These are phyloP conservation scores for Emys orbicularis DNA, from an alignment of 2,797 vertebrate genomes.

Conservation along the genomic window DNA sequence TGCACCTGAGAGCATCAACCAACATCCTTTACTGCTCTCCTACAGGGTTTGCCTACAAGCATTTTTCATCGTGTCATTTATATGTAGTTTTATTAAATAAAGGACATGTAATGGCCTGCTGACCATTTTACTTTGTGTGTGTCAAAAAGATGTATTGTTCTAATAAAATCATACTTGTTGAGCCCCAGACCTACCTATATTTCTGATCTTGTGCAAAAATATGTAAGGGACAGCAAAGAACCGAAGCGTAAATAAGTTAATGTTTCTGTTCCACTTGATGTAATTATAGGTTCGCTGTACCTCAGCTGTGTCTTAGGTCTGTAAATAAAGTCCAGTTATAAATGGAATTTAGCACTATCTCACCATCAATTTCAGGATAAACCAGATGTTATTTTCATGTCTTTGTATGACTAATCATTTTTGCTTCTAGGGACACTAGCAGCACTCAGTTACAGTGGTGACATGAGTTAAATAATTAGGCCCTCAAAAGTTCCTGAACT, in stretches of 20 bases:
- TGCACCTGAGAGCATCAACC: neutral
- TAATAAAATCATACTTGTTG: constrained; percentile 62
- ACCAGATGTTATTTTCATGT: neutral
- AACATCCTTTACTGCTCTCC: neutral
- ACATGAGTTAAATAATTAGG: neutral
- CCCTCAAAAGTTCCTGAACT: neutral
- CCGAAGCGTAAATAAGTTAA: constrained; percentile 23
- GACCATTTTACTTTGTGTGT: neutral
- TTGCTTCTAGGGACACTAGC: neutral
- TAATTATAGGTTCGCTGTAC: constrained; percentile 6
- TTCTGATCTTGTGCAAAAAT: constrained; percentile 19
- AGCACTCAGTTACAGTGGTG: neutral
- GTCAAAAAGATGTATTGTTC: constrained; percentile 42
- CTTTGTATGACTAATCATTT: neutral
- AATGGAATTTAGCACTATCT: neutral
- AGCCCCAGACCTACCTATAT: neutral
- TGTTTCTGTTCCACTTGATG: constrained; percentile 35
- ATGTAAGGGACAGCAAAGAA: neutral
- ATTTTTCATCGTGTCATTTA: constrained; percentile 44
- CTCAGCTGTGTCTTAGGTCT: neutral
- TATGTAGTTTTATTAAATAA: constrained; percentile 61
- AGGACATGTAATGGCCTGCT: constrained; percentile 3
- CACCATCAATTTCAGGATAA: constrained; percentile 2
- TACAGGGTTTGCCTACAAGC: neutral
- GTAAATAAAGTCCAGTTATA: neutral